Evolutionary conservation across 1,140 invertebrate species (phyloP).

Genomic region (Drosophila arizonae): DNA sequence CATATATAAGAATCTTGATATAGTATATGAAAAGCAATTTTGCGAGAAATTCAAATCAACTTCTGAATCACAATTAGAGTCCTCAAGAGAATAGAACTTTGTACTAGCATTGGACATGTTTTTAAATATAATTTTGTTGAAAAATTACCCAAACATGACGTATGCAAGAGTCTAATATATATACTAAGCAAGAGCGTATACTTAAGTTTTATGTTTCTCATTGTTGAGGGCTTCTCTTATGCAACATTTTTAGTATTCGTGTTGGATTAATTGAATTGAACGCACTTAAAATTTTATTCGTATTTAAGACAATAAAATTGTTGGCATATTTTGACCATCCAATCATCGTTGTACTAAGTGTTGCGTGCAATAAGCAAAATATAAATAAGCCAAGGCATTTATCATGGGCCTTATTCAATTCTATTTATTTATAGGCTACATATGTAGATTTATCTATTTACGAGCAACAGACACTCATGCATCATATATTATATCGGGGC

Average conservation of each 20-base stretch:
- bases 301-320: constrained; percentile 43
- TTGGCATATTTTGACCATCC: constrained; percentile 60
- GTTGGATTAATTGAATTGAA: constrained; percentile 28
- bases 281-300: constrained; percentile 47
- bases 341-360: constrained; percentile 44
- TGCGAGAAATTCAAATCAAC: too few species aligned
- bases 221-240: neutral
- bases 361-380: constrained; percentile 34
- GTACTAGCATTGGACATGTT: neutral
- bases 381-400: constrained; percentile 48
- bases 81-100: neutral
- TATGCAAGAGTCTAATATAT: neutral
- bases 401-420: constrained; percentile 46
- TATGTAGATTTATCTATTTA: constrained; percentile 55
- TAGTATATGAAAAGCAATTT: too few species aligned
- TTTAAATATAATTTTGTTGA: neutral
- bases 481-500: too few species aligned
- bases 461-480: neutral
- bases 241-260: neutral
- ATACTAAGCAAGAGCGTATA: neutral
- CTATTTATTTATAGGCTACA: constrained; percentile 44
- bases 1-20: too few species aligned
- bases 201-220: neutral
- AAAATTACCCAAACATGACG: constrained; percentile 1
- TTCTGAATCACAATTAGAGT: too few species aligned